Base-by-base conservation (phyloP, 2,888 invertebrate genomes). In the Arctia plantaginis region DNA sequence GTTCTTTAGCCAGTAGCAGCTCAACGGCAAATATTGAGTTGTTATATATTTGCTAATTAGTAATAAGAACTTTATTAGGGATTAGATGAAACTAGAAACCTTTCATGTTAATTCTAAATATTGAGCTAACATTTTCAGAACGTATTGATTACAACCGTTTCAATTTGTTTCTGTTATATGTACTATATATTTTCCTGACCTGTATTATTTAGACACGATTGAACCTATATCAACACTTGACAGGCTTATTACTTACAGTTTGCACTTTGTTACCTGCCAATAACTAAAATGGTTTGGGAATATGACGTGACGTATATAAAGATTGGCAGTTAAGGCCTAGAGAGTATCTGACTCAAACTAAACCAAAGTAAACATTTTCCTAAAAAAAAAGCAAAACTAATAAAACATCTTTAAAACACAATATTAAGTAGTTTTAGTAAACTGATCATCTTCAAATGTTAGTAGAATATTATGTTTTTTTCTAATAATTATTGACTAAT, bases 151-250 rank as follows among this genome's bases (percentile, higher is more conserved):
- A 33, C 20, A 41, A 20, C 20, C 12, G 8, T 20, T 65, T 10
- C 44, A 47, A 47, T 47, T 20, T 30, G 10, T 30, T 20, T 67
- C 10, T 66, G 20, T 30, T 8, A 7, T 35, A 23, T 4, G 47
- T 47, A 15, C 1, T n/a, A 30, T 51, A 30, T 69, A 39, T 65
- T n/a, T 39, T 47, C 30, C 33, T 23, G 67, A 30, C 51, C 62
- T 47, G 70, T 75, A 77, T 79, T 85, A 85, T 79, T 79, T 66
- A 75, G 66, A 72, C 69, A 66, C 81, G 79, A 81, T 83, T 85
- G 83, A 83, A 83, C 85, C 83, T 81, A 76, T 39, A 83, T 83
- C 85, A 83, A 79, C 72, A 75, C 76, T 79, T 85, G 85, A 83
- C 85, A 83, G 77, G 74, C 79, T 77, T 83, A 83, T 83, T 81